Evolutionary conservation across 1,140 invertebrate species (phyloP), one percentile per base, ranked within the genome.

Genomic region (Magallana gigas): DNA sequence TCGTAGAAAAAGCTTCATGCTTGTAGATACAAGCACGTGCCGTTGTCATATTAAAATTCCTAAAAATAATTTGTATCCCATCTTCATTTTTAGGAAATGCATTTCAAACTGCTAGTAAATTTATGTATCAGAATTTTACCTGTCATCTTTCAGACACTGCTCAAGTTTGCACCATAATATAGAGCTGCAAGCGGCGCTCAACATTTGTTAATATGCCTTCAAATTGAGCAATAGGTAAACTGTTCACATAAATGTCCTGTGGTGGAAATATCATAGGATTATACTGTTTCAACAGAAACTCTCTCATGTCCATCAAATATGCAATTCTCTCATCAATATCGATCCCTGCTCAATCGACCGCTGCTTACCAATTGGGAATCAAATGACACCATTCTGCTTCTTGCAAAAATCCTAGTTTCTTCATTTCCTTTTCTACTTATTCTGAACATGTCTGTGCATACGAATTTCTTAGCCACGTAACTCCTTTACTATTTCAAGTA

Each of bases 161-260:
- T 81, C 76, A 18, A 81, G 23, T 81, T 56, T 81, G 23, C 48
- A 56, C 48, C 76, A 81, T 81, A 14, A 18, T 81, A 18, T 23
- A 81, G 8, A 81, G 76, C 76, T 81, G 76, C 14, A 81, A 81
- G 48, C 76, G 76, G 23, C 76, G 76, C 12, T 81, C 76, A 36
- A 81, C 48, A 81, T 81, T 81, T 29, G 76, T 36, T 36, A 8
- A 56, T 36, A 81, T n/a, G 48, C 76, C 18, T 81, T 81, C 76
- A 89, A 9, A 88, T 90, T n/a, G 56, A 18, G 11, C 71, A 89
- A 18, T 83, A 48, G 23, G 76, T 88, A 12, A 85, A n/a, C 71
- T 85, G 80, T 64, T 80, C 57, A 71, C 8, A 60, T 62, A 85
- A 36, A 8, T 81, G 84, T 58, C 16, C 1, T 2, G 76, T 81